Evolutionary conservation across 37 sponge, comb jelly and placozoan species (phyloP).

Genomic region (Halichondria panicea): DNA sequence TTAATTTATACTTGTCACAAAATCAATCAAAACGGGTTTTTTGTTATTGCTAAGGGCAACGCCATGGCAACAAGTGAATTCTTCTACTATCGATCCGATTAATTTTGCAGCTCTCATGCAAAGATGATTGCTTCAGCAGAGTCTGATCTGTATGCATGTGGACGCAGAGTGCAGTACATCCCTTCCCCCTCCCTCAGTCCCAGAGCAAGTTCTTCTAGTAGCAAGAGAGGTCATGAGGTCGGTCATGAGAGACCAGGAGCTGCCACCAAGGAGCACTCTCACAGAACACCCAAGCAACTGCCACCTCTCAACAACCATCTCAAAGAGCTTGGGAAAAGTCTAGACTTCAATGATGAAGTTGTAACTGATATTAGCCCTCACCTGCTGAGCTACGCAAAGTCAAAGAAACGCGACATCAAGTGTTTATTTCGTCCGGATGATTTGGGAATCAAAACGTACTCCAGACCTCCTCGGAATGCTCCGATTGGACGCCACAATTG

Average conservation of each 20-base stretch:
- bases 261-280: background rate
- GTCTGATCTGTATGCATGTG: conserved; percentile 28
- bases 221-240: too few relatives aligned
- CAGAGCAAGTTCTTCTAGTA: too few relatives aligned
- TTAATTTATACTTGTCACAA: background rate
- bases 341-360: conserved; percentile 54
- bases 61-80: background rate
- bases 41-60: background rate
- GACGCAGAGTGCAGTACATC: conserved; percentile 8
- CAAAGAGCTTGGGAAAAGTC: conserved; percentile 13
- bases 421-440: background rate
- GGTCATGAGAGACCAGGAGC: background rate
- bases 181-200: too few relatives aligned
- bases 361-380: conserved; percentile 33
- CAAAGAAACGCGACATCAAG: background rate
- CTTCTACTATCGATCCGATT: too few relatives aligned
- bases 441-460: background rate
- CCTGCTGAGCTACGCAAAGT: conserved; percentile 15
- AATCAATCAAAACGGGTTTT: background rate
- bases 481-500: conserved; percentile 22
- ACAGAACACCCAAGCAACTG: background rate
- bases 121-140: background rate
- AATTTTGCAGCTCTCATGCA: background rate
- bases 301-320: conserved; percentile 6
- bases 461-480: background rate